A percentile compares a stretch with the other conserved stretches of the same genome.
phyloP scores from a whole-genome alignment of 1,140 invertebrate genomes.

The Dryas iulia region DNA sequence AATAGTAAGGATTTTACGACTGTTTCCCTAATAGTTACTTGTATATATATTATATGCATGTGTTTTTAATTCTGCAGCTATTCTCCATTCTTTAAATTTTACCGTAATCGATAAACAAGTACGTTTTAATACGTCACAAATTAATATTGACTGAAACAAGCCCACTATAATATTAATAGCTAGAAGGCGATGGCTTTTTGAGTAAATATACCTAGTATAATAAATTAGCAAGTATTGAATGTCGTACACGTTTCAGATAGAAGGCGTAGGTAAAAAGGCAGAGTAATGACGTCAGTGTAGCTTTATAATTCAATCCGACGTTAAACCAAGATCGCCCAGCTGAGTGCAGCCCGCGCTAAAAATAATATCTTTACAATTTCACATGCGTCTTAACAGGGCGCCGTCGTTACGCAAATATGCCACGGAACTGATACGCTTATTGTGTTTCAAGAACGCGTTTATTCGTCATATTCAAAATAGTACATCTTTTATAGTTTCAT shows the following conservation, averaged over 20 bases:
- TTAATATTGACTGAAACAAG: background rate
- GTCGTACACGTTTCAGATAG: conserved; percentile 24
- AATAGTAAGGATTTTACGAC: too few species aligned
- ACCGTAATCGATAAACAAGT: too few species aligned
- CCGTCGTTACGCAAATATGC: conserved; percentile 26
- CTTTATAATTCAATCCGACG: conserved; percentile 72
- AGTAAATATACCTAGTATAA: background rate
- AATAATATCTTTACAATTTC: conserved; percentile 66
- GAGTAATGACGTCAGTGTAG: conserved; percentile 66
- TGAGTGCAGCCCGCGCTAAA: conserved; percentile 72
- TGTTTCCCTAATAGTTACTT: too few species aligned
- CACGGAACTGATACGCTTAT: conserved; percentile 11
- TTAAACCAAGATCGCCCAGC: conserved; percentile 64
- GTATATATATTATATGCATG: too few species aligned
- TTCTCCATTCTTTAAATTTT: too few species aligned
- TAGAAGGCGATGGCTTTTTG: background rate
- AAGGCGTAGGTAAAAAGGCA: conserved; percentile 40
- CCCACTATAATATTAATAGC: background rate
- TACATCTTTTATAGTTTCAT: background rate
- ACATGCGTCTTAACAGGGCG: conserved; percentile 50
- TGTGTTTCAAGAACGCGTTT: background rate
- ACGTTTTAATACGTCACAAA: background rate
- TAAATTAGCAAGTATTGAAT: too few species aligned
- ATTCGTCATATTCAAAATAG: background rate
- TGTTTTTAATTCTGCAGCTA: too few species aligned